Conservation (phyloP, 2,888 invertebrate genomes). For the Alviniconcha strummeri region DNA sequence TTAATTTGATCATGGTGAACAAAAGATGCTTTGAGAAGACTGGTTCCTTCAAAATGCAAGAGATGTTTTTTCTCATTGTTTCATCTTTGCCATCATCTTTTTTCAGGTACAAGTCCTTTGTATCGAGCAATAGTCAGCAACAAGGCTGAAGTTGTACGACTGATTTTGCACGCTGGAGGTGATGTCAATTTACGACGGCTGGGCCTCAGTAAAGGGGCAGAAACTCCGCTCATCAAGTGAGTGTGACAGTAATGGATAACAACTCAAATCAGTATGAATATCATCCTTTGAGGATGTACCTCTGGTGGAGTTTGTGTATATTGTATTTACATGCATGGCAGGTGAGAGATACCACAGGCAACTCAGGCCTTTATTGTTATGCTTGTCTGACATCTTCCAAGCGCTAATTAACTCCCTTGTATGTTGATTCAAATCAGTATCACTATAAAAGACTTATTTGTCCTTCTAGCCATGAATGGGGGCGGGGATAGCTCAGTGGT, state of each 20-base stretch:
- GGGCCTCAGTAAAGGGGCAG: slow-evolving; percentile 51
- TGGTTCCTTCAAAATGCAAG: no score
- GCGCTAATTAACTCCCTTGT: no score
- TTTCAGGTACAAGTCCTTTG: slow-evolving; percentile 60
- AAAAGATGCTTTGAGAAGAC: no score
- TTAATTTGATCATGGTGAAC: no score
- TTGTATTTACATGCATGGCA: neutral
- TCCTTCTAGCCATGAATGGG: neutral
- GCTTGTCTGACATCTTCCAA: neutral
- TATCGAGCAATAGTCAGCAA: slow-evolving; percentile 65
- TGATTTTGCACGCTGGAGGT: slow-evolving; percentile 63
- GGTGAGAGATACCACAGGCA: neutral
- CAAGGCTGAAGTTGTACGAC: slow-evolving; percentile 48
- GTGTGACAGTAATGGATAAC: slow-evolving; percentile 7
- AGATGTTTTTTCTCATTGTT: no score
- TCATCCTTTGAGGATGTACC: no score
- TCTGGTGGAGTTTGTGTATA: neutral
- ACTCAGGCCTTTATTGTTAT: neutral
- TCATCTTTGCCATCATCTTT: neutral
- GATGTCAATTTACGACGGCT: slow-evolving; percentile 66
- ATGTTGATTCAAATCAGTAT: neutral
- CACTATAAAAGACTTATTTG: neutral
- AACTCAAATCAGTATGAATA: no score
- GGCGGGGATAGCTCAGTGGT: no score
- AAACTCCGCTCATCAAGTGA: slow-evolving; percentile 66